phyloP scores from a whole-genome alignment of 1,140 invertebrate genomes.

The Drosophila subpulchrella region DNA sequence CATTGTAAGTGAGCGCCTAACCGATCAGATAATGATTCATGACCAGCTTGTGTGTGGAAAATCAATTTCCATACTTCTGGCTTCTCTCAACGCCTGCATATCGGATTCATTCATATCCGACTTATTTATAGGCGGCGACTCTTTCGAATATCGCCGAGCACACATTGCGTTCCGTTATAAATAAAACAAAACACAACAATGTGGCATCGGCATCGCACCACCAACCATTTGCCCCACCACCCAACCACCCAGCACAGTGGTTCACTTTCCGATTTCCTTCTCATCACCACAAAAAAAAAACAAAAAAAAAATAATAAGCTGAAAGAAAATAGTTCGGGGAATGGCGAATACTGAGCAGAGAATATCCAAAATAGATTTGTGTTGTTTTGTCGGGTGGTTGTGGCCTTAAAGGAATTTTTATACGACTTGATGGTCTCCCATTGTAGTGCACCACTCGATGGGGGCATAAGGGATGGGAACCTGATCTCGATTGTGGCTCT shows the following conservation, averaged over 20 bases:
- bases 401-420: conserved; percentile 25
- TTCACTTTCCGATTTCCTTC: conserved; percentile 22
- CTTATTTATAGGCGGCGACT: conserved; percentile 53
- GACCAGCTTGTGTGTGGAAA: conserved; percentile 6
- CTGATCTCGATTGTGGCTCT: too few relatives aligned
- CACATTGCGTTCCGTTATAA: conserved; percentile 40
- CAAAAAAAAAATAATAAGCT: background rate
- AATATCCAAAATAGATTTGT: conserved; percentile 39
- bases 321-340: background rate
- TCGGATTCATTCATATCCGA: conserved; percentile 52
- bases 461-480: background rate
- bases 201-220: conserved; percentile 9
- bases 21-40: conserved; percentile 33
- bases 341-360: background rate
- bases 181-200: conserved; percentile 51
- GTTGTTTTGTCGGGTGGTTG: background rate
- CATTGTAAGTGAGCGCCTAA: background rate
- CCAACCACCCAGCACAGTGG: conserved; percentile 28
- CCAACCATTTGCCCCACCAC: background rate
- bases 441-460: conserved; percentile 12
- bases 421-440: conserved; percentile 21
- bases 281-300: conserved; percentile 2
- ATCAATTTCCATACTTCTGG: conserved; percentile 28
- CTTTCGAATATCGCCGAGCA: conserved; percentile 23
- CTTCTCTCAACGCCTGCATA: conserved; percentile 25